Evolutionary conservation across 2,888 invertebrate genomes (phyloP), one percentile per base, ranked within the genome.

Genomic region (Ashinkailepas kermadecensis): DNA sequence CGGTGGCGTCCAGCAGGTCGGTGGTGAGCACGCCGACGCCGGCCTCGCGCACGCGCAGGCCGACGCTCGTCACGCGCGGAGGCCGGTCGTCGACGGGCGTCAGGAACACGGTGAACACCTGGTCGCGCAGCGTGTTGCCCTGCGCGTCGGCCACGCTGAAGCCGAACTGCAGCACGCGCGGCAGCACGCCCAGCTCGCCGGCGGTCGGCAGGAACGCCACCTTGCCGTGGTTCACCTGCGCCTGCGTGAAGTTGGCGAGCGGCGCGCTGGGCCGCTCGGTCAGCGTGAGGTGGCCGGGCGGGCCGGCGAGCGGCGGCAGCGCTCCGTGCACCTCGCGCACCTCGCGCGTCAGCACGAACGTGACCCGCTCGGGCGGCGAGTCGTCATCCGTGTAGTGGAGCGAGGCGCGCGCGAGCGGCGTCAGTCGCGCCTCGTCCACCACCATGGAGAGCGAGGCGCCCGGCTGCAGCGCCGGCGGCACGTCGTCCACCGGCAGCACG

Each of bases 141-240:
- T 85, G 85, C 21, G 85, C 83, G 82, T 88, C 88, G 81, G 86
- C 85, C 10, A 87, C 87, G 81, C 85, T 85, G 82, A 86, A 88
- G 81, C 85, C 84, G 84, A 88, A 86, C 82, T 87, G 86, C 59
- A 88, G 85, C 54, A 87, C 85, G 80, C 87, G 85, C n/a, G 86
- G 86, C 0, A 86, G 85, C 64, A 87, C 84, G 2, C 87, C 87
- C 10, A 87, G 84, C 82, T 88, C 87, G 58, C 85, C 84, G 23
- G 83, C 83, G 9, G 87, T 87, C 0, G 88, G 87, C 59, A 85
- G 83, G 83, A 86, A 88, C 82, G 87, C 87, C 21, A 88, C 85
- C 84, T 87, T 87, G 78, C 86, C 86, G 82, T 87, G 87, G 83
- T 87, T 87, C n/a, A 88, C 85, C 84, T 87, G 86, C 13, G 87